A percentile compares a stretch with the other conserved stretches of the same genome.
phyloP scores from a whole-genome alignment of 2,113 vertebrate genomes.

The Balaeniceps rex region DNA sequence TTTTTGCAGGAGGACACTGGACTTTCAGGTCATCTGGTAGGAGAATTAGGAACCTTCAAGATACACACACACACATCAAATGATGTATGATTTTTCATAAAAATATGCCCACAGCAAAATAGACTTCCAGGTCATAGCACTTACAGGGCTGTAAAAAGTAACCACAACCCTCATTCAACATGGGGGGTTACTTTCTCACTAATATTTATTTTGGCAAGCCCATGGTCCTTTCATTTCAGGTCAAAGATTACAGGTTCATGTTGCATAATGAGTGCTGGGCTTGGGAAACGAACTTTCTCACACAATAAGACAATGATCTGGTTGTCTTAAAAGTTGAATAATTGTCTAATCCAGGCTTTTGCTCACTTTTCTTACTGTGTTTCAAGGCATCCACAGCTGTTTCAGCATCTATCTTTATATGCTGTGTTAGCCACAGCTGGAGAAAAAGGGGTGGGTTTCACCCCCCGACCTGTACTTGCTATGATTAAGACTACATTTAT shows the following conservation, averaged over 20 bases:
- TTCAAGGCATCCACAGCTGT: background rate
- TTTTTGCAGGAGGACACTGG: background rate
- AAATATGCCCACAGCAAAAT: background rate
- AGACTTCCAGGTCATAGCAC: background rate
- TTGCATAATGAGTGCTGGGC: background rate
- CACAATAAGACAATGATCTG: background rate
- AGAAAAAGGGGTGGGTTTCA: background rate
- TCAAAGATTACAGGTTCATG: background rate
- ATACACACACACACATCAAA: background rate
- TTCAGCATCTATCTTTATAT: background rate
- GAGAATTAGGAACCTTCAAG: background rate
- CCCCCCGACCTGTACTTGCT: too few relatives aligned
- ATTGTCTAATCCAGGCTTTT: background rate
- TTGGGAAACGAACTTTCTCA: background rate
- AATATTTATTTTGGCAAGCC: background rate
- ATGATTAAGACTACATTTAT: fast-evolving
- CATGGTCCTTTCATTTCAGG: background rate
- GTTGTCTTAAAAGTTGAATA: background rate
- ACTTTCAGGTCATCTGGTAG: background rate
- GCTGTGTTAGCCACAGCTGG: background rate
- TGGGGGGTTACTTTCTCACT: background rate
- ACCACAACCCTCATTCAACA: background rate
- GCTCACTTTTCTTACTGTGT: background rate
- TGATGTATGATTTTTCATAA: background rate
- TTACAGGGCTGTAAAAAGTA: background rate